Evolutionary conservation across 2,888 invertebrate genomes (phyloP).

Genomic region (Luperina testacea): DNA sequence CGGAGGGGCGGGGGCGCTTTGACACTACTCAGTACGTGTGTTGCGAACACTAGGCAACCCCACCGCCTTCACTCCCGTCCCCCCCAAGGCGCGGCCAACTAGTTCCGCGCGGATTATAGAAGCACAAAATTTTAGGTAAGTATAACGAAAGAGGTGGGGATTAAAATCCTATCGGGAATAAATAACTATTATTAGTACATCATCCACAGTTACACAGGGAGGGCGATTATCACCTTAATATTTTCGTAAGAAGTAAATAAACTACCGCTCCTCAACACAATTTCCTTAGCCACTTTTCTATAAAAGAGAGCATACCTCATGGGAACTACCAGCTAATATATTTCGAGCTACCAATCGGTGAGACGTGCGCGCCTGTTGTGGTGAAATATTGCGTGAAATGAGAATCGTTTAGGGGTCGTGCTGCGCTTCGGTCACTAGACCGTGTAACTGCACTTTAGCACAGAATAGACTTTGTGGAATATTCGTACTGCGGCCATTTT

Average conservation of each 20-base stretch:
- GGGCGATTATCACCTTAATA: no score
- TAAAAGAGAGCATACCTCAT: background rate
- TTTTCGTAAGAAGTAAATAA: no score
- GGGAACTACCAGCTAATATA: background rate
- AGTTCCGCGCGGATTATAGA: background rate
- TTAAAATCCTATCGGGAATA: no score
- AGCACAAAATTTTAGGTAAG: background rate
- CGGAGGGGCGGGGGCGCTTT: no score
- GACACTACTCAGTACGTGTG: no score
- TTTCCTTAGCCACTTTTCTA: background rate
- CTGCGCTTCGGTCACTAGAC: background rate
- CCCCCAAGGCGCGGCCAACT: no score
- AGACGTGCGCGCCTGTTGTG: conserved; percentile 35
- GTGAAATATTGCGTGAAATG: conserved; percentile 33
- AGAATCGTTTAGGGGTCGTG: conserved; percentile 21
- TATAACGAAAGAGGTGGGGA: background rate
- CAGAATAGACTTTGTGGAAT: background rate
- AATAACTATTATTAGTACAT: background rate
- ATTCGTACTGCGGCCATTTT: background rate
- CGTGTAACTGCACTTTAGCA: background rate
- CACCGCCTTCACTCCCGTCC: no score
- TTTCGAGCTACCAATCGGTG: background rate
- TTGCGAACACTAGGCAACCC: no score
- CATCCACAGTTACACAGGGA: background rate
- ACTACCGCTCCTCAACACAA: background rate